phyloP scores from a whole-genome alignment of 53 echinoderm and acorn worm genomes.

The Glandiceps talaboti region DNA sequence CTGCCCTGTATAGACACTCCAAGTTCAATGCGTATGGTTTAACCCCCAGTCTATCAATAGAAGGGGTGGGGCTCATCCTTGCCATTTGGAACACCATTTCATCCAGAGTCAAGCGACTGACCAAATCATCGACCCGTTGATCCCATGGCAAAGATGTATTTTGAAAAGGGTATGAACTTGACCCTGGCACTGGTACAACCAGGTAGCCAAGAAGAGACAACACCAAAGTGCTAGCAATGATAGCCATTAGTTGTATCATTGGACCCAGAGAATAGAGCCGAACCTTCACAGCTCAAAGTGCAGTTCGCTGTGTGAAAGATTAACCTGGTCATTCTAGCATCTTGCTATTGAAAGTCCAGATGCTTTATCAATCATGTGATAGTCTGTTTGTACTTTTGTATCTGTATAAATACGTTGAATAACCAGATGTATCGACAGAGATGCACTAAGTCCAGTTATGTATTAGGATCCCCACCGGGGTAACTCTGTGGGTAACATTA shows the following conservation, averaged over 20 bases:
- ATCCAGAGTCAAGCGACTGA: slow-evolving; percentile 55
- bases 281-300: too few relatives aligned
- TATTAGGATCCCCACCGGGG: too few relatives aligned
- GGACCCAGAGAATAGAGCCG: too few relatives aligned
- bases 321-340: too few relatives aligned
- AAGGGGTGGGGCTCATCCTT: slow-evolving; percentile 67
- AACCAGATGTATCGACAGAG: too few relatives aligned
- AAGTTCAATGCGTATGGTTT: slow-evolving; percentile 74
- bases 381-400: too few relatives aligned
- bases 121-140: slow-evolving; percentile 58
- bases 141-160: slow-evolving; percentile 77
- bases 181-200: not conserved
- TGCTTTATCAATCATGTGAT: too few relatives aligned
- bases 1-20: slow-evolving; percentile 66
- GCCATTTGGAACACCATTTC: slow-evolving; percentile 66
- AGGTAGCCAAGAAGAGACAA: not conserved
- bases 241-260: not conserved
- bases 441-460: too few relatives aligned
- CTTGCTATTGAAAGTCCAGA: too few relatives aligned
- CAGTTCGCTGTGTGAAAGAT: too few relatives aligned
- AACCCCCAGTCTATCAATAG: slow-evolving; percentile 50
- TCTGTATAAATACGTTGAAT: too few relatives aligned
- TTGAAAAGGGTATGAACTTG: slow-evolving; percentile 34
- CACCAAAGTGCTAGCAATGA: not conserved
- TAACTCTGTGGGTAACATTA: too few relatives aligned